Evolutionary conservation across 2,888 invertebrate genomes (phyloP).

Genomic region (Agriopis leucophaearia): DNA sequence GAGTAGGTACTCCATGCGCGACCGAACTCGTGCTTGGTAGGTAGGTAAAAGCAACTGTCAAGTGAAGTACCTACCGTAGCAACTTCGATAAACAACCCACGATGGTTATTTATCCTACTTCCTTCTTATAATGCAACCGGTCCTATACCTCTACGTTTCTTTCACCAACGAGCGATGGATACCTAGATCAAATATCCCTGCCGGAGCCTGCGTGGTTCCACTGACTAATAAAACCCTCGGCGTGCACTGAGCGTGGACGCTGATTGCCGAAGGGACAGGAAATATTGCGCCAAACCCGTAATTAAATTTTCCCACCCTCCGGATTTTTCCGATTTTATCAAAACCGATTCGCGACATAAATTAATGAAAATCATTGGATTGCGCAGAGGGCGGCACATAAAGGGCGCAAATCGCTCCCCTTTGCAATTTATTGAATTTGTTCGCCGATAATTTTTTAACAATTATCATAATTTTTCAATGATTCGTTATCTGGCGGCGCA

Average conservation of each 20-base stretch:
- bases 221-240: not conserved
- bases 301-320: slow-evolving; percentile 46
- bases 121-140: not conserved
- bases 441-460: slow-evolving; percentile 66
- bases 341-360: slow-evolving; percentile 62
- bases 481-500: slow-evolving; percentile 64
- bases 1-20: too few species aligned
- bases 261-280: slow-evolving; percentile 37
- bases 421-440: slow-evolving; percentile 64
- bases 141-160: not conserved
- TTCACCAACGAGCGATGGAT: too few species aligned
- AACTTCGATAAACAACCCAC: too few species aligned
- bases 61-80: too few species aligned
- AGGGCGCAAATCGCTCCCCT: slow-evolving; percentile 51
- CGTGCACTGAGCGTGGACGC: slow-evolving; percentile 9
- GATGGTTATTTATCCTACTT: not conserved
- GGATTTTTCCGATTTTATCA: slow-evolving; percentile 58
- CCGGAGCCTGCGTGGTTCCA: not conserved
- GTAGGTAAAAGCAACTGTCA: too few species aligned
- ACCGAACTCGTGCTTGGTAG: too few species aligned
- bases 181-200: not conserved
- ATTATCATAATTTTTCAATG: slow-evolving; percentile 82
- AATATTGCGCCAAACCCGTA: slow-evolving; percentile 43
- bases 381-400: slow-evolving; percentile 47
- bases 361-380: slow-evolving; percentile 60